Conservation (phyloP, 1,140 invertebrate species). For the Bombus superbus region DNA sequence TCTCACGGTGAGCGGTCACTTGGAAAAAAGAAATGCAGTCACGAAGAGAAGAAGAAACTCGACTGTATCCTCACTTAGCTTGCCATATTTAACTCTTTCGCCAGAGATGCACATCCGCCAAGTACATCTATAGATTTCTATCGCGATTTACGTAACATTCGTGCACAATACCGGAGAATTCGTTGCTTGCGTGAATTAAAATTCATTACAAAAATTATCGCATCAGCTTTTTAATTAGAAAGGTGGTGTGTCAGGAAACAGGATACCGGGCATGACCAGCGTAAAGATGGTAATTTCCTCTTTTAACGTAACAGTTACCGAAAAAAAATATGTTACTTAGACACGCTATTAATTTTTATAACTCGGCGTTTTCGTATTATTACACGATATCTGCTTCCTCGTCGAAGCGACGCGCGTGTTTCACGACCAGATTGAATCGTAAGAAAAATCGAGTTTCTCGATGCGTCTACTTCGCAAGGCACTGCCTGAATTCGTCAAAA, state of each 20-base stretch:
- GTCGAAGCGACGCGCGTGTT: neutral
- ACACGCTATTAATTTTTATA: neutral
- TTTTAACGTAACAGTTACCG: neutral
- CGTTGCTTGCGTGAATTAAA: neutral
- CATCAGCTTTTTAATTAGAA: neutral
- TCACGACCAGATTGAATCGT: neutral
- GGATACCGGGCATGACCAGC: neutral
- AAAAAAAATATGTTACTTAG: neutral
- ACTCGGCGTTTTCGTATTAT: neutral
- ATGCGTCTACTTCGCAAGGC: neutral
- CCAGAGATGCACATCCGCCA: slow-evolving; percentile 12
- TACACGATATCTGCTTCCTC: neutral
- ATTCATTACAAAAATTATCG: neutral
- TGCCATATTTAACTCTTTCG: slow-evolving; percentile 19
- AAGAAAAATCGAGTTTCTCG: neutral
- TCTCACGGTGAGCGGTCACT: slow-evolving; percentile 39
- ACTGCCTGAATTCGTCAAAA: neutral
- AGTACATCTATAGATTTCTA: slow-evolving; percentile 23
- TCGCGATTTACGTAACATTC: slow-evolving; percentile 34
- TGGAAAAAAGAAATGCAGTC: slow-evolving; percentile 39
- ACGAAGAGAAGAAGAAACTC: slow-evolving; percentile 35
- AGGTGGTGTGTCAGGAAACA: neutral
- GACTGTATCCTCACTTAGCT: slow-evolving; percentile 2
- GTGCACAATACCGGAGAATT: neutral
- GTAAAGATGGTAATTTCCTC: neutral